Base-by-base conservation (phyloP, 64 coral and sea anemone genomes). In the Cladopsammia gracilis region DNA sequence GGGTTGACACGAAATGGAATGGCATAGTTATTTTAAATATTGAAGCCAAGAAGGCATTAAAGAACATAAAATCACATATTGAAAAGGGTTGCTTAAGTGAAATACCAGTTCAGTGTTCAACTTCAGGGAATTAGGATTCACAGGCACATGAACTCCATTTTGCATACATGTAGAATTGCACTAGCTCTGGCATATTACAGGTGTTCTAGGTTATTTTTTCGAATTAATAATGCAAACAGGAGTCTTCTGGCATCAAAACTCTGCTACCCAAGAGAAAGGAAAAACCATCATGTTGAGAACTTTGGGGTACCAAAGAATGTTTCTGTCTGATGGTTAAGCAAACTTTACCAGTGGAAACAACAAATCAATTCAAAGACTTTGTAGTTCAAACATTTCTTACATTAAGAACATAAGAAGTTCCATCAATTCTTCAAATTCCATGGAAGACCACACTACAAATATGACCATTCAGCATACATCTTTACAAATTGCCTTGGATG, bases 151-250 rank as follows among this genome's bases (percentile, higher is more conserved):
- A 88, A 88, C 25, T 25, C 42, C 57, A 42, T 88, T 52, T 45
- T 88, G 44, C 45, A 89, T 60, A 89, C 52, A 53, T 78, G 78
- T 66, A 89, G 76, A 74, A 76, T 89, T 73, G 58, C 73, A 34
- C 4, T 89, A 6, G 87, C 64, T 44, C 56, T 74, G 19, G 87
- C 87, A 42, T 89, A 75, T 66, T 10, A 76, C 12, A 74, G 87
- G 43, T 89, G 87, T 64, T 64, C 56, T 54, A 77, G 87, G 46
- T 73, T 89, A 61, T 65, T 89, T 77, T 89, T 77, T 56, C 75
- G 76, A 89, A 62, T 42, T 77, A 89, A 89, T 43, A 89, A 77
- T 74, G 26, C 8, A 18, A 19, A 64, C 61, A 64, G 20, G 65
- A 23, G 65, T 69, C 6, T 23, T 4, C 65, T 69, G 24, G 23